A percentile compares a stretch with the other conserved stretches of the same genome.
Evolutionary conservation across 2,888 invertebrate species (phyloP).

Genomic region (Orgyia antiqua): DNA sequence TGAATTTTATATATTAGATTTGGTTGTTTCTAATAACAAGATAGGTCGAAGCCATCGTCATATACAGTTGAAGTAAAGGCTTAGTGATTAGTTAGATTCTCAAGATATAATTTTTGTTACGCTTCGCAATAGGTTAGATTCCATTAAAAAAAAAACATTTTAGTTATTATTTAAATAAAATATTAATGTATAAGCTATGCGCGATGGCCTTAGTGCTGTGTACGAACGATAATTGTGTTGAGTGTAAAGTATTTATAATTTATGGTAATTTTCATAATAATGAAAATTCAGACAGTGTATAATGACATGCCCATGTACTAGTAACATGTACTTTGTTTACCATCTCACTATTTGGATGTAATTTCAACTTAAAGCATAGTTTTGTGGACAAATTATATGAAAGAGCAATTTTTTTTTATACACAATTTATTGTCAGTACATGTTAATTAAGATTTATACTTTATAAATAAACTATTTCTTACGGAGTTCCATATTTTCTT

Average conservation of each 20-base stretch:
- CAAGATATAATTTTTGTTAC: slow-evolving; percentile 59
- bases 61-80: slow-evolving; percentile 47
- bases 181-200: slow-evolving; percentile 30
- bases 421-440: too few relatives aligned
- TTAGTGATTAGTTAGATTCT: slow-evolving; percentile 70
- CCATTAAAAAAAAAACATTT: slow-evolving; percentile 48
- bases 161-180: slow-evolving; percentile 45
- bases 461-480: too few relatives aligned
- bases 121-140: slow-evolving; percentile 60
- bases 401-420: too few relatives aligned
- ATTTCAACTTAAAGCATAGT: slow-evolving; percentile 10
- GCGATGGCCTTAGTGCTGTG: slow-evolving; percentile 25
- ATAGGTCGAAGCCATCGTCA: slow-evolving; percentile 44
- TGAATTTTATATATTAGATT: too few relatives aligned
- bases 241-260: slow-evolving; percentile 45
- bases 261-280: slow-evolving; percentile 40
- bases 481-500: too few relatives aligned
- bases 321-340: slow-evolving; percentile 37
- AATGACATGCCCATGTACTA: slow-evolving; percentile 34
- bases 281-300: slow-evolving; percentile 46
- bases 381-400: slow-evolving; percentile 8
- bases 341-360: slow-evolving; percentile 30
- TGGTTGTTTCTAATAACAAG: too few relatives aligned
- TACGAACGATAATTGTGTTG: slow-evolving; percentile 44
- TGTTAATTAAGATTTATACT: too few relatives aligned